Evolutionary conservation across 1,140 invertebrate species (phyloP).

Genomic region (Thereuonema tuberculata): DNA sequence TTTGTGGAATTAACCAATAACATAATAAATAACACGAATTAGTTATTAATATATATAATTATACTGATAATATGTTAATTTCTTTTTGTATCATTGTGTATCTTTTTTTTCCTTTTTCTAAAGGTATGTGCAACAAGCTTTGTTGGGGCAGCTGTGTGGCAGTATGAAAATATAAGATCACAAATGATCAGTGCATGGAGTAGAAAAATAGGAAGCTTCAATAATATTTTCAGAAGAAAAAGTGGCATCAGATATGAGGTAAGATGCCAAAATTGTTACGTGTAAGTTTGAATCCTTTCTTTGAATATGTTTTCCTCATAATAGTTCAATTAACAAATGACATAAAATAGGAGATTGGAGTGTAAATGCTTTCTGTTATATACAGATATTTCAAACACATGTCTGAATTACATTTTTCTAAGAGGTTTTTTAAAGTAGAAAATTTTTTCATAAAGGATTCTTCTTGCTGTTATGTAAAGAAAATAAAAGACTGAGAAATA

Average conservation of each 20-base stretch:
- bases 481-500: too few species aligned
- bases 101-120: constrained; percentile 15
- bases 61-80: neutral
- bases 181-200: constrained; percentile 43
- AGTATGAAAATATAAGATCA: constrained; percentile 65
- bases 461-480: too few species aligned
- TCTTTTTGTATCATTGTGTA: neutral
- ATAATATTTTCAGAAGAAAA: too few species aligned
- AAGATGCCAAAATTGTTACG: neutral
- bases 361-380: too few species aligned
- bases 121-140: constrained; percentile 60
- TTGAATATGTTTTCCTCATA: too few species aligned
- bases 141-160: constrained; percentile 62
- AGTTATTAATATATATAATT: neutral
- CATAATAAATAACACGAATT: neutral
- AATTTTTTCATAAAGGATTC: too few species aligned
- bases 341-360: too few species aligned
- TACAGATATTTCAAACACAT: too few species aligned
- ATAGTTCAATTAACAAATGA: too few species aligned
- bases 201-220: constrained; percentile 25
- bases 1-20: neutral
- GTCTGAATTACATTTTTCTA: too few species aligned
- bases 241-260: neutral
- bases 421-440: too few species aligned
- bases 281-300: too few species aligned